These are phyloP conservation scores for Vireo altiloquus DNA, from an alignment of 2,113 vertebrate genomes.

Conservation along the genomic window DNA sequence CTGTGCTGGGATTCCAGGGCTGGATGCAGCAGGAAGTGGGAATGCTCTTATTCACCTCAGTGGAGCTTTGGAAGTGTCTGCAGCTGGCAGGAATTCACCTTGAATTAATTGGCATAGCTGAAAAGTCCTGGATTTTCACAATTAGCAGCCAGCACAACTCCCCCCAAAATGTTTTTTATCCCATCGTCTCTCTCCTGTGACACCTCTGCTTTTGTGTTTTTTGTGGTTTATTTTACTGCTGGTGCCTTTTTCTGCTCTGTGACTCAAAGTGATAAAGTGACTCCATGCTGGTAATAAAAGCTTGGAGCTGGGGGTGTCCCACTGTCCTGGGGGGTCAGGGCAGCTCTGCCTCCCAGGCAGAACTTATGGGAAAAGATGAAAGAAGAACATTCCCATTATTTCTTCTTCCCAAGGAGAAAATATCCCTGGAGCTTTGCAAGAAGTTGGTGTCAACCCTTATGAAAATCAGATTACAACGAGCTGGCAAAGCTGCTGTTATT, in stretches of 20 bases:
- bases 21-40: not conserved
- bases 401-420: not conserved
- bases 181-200: not conserved
- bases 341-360: not conserved
- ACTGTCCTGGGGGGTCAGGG: not conserved
- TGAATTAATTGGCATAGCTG: not conserved
- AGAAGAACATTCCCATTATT: not conserved
- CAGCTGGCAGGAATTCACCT: not conserved
- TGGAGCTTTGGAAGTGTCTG: not conserved
- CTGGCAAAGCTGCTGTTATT: not conserved
- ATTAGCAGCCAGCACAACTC: not conserved
- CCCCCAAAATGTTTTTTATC: not conserved
- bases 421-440: not conserved
- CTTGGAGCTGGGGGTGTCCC: not conserved
- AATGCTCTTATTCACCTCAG: not conserved
- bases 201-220: not conserved
- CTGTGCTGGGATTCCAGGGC: not conserved
- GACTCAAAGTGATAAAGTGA: not conserved
- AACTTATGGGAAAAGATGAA: not conserved
- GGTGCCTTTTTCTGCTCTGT: not conserved
- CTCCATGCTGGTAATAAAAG: not conserved
- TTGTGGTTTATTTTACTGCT: not conserved
- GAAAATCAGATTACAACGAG: not conserved
- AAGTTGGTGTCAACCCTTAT: not conserved
- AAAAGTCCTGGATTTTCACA: not conserved